Percentiles rank a stretch among this genome's conserved stretches.
These are phyloP conservation scores for Acleris literana DNA, from an alignment of 2,888 invertebrate species.

Conservation along the genomic window DNA sequence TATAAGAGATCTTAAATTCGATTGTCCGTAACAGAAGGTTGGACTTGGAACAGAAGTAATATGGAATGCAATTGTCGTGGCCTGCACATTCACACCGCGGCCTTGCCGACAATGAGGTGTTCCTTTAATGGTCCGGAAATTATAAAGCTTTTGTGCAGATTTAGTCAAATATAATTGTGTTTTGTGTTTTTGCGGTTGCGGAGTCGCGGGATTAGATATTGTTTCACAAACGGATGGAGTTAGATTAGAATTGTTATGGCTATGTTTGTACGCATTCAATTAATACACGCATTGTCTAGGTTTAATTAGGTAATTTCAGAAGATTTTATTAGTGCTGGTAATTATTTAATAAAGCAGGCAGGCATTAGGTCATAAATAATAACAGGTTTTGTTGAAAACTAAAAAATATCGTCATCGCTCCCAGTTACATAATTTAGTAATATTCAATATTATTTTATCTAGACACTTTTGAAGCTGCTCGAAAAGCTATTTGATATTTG, in stretches of 20 bases:
- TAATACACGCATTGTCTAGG: background rate
- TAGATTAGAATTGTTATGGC: background rate
- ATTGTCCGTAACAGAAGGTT: conserved; percentile 43
- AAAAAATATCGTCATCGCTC: background rate
- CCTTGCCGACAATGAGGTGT: conserved; percentile 69
- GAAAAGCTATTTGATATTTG: no score
- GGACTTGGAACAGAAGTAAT: conserved; percentile 55
- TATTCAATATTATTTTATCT: no score
- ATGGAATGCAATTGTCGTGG: conserved; percentile 74
- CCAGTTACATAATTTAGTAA: no score
- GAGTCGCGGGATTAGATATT: conserved; percentile 55
- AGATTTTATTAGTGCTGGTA: conserved; percentile 4
- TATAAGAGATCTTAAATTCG: conserved; percentile 63
- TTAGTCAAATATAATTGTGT: conserved; percentile 52
- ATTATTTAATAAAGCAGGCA: no score
- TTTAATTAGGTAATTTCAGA: conserved; percentile 4
- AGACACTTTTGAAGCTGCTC: no score
- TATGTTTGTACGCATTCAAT: background rate
- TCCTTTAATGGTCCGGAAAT: conserved; percentile 76
- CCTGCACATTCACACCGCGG: conserved; percentile 65
- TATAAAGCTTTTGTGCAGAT: conserved; percentile 64
- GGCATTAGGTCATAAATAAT: background rate
- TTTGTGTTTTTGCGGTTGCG: conserved; percentile 56
- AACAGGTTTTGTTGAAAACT: background rate
- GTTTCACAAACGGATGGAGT: conserved; percentile 52